Evolutionary conservation across 2,888 invertebrate genomes (phyloP).

Genomic region (Lasioglossum calceatum): DNA sequence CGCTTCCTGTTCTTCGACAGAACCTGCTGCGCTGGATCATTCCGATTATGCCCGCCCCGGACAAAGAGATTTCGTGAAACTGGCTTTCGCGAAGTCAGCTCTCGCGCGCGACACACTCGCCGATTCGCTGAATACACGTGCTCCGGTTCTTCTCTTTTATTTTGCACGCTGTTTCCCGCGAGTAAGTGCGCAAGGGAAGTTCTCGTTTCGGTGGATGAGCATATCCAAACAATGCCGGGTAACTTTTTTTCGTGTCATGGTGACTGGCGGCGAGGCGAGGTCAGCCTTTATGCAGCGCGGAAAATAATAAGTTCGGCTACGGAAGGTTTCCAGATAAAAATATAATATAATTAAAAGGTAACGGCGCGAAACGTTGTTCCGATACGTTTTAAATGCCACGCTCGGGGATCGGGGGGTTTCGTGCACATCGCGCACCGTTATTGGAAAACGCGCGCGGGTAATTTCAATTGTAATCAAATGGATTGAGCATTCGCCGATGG

Average conservation of each 20-base stretch:
- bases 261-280: slow-evolving; percentile 44
- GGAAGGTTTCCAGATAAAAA: slow-evolving; percentile 60
- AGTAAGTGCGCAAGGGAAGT: background rate
- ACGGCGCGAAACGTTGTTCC: background rate
- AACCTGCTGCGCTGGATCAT: slow-evolving; percentile 13
- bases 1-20: slow-evolving; percentile 48
- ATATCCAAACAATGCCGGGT: slow-evolving; percentile 31
- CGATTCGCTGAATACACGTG: background rate
- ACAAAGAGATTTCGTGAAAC: slow-evolving; percentile 1
- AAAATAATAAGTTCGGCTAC: slow-evolving; percentile 40
- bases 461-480: background rate
- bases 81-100: too few species aligned
- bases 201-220: slow-evolving; percentile 33
- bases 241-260: slow-evolving; percentile 43
- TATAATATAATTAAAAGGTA: slow-evolving; percentile 37
- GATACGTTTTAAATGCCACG: slow-evolving; percentile 1
- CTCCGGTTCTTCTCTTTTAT: background rate
- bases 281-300: slow-evolving; percentile 36
- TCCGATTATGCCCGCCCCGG: background rate
- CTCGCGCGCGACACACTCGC: background rate
- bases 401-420: too few species aligned
- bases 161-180: background rate
- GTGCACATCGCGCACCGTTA: background rate
- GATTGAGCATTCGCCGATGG: background rate
- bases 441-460: background rate